These are phyloP conservation scores for Ammospiza nelsoni DNA, from an alignment of 2,113 vertebrate genomes.

Conservation along the genomic window DNA sequence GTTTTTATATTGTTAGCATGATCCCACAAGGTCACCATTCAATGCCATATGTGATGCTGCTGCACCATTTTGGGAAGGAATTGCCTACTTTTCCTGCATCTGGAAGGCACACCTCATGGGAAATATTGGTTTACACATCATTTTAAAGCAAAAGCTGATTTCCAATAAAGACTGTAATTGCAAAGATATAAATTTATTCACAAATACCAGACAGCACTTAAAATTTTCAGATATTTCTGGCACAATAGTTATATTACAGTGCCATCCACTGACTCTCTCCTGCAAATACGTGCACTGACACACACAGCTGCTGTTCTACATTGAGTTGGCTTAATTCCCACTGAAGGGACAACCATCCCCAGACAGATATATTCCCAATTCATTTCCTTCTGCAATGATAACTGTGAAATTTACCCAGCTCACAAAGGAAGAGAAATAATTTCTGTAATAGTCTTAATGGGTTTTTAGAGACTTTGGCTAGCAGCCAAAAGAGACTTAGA, in stretches of 20 bases:
- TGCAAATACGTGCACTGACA: constrained; percentile 66
- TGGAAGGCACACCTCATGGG: constrained; percentile 13
- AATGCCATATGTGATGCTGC: neutral
- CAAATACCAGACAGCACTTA: constrained; percentile 12
- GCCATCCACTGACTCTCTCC: constrained; percentile 84
- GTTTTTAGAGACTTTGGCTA: constrained; percentile 85
- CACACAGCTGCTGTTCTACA: constrained; percentile 2
- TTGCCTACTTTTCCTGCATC: neutral
- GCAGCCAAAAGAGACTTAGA: constrained; percentile 79
- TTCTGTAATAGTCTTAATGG: constrained; percentile 86
- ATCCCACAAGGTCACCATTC: neutral
- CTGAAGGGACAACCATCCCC: constrained; percentile 72
- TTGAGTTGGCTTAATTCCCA: constrained; percentile 66
- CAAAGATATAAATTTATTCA: constrained; percentile 40
- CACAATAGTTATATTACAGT: constrained; percentile 81
- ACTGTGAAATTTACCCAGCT: constrained; percentile 86
- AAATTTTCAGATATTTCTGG: neutral
- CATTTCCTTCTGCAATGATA: constrained; percentile 77
- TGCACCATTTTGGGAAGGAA: neutral
- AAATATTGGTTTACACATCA: constrained; percentile 69
- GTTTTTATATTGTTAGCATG: neutral
- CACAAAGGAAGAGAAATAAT: constrained; percentile 86
- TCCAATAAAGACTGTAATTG: constrained; percentile 63
- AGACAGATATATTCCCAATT: constrained; percentile 76
- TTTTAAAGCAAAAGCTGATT: constrained; percentile 73